Evolutionary conservation across 2,888 invertebrate species (phyloP).

Genomic region (Eremobia ochroleuca): DNA sequence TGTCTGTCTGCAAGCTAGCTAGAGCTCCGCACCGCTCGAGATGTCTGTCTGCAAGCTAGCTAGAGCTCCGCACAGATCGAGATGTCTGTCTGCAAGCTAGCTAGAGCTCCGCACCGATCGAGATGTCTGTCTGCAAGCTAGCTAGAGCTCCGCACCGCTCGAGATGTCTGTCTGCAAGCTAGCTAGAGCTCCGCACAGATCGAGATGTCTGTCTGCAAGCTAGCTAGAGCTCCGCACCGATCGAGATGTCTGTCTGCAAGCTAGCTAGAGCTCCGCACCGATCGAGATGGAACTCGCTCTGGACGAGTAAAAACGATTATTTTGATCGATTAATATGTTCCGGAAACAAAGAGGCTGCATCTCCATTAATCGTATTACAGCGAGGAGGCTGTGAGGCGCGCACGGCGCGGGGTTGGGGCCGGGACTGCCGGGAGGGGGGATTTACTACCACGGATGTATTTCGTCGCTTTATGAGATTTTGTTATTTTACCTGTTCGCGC

Average conservation of each 20-base stretch:
- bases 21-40: neutral
- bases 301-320: neutral
- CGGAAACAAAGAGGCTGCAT: slow-evolving; percentile 17
- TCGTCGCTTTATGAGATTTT: neutral
- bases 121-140: neutral
- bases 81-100: neutral
- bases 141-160: neutral
- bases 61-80: neutral
- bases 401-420: neutral
- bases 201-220: no score
- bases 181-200: neutral
- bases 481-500: neutral
- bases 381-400: neutral
- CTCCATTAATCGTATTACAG: slow-evolving; percentile 19
- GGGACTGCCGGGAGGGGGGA: neutral
- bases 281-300: neutral
- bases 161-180: no score
- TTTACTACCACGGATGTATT: neutral
- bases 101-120: neutral
- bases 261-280: neutral
- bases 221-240: neutral
- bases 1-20: neutral
- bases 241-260: no score
- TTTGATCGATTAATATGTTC: slow-evolving; percentile 1
- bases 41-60: neutral